Evolutionary conservation across 2,888 invertebrate genomes (phyloP), one percentile per base, ranked within the genome.

Genomic region (Cheilosia impressa): DNA sequence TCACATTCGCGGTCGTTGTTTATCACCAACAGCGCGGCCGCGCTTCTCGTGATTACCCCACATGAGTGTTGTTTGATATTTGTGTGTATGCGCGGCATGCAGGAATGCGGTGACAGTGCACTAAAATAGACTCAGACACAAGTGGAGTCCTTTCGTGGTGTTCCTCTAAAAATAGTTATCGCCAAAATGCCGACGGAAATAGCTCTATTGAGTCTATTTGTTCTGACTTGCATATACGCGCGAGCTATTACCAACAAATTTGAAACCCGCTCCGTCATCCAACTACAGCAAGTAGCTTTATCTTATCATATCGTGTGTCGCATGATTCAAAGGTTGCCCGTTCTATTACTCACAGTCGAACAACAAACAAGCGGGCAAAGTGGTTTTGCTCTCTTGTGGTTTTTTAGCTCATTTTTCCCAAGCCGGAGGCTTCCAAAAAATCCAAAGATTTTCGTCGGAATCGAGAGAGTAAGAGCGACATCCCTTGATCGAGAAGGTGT

Each of bases 1-100:
- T 84, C 75, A 77, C 84, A 84, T 84, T 84, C 80, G 84, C 84
- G 84, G 84, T 84, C 79, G 84, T 75, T 84, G 82, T 84, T 80
- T 80, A 84, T 84, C 83, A 73, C 66, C 19, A 72, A 31, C 31
- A 31, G 68, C 65, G 68, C 65, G 76, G 50, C 27, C 34, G 68
- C 66, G 62, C 52, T 73, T 53, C 83, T 83, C 83, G 78, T 83
- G 83, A 83, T 83, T 83, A 78, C 68, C 43, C 1, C 4, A 38
- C 38, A 38, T 60, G 52, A 68, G 53, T 81, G 68, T 15, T 69
- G 41, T 53, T 75, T 73, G 73, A 24, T 52, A 5, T 52, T 53
- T 79, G 5, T 24, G 53, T 45, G 50, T 63, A 27, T 43, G 45
- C 22, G 63, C 22, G 43, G 4, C 5, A 31, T 45, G 31, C 6